Conservation (phyloP, 2,888 invertebrate species). For the Pristionchus mayeri region DNA sequence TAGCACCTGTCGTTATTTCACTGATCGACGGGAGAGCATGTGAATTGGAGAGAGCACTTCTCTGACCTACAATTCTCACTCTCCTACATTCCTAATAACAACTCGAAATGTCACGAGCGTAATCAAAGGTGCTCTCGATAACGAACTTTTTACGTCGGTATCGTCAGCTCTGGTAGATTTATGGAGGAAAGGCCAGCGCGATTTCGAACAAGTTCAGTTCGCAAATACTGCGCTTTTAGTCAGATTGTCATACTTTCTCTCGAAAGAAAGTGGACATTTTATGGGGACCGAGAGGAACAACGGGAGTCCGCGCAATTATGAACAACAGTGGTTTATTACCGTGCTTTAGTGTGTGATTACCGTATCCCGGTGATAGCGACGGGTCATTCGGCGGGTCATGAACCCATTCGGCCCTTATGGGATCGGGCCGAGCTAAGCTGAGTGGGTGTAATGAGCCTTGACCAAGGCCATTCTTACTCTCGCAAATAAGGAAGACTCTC, state of each 20-base stretch:
- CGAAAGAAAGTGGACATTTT: too few relatives aligned
- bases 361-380: background rate
- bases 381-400: background rate
- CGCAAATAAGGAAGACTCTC: too few relatives aligned
- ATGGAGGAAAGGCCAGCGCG: background rate
- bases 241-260: background rate
- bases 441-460: background rate
- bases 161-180: conserved; percentile 9
- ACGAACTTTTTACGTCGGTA: conserved; percentile 10
- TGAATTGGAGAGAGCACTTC: background rate
- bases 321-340: background rate
- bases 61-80: too few relatives aligned
- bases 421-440: background rate
- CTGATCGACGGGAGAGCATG: background rate
- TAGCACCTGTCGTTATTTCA: background rate
- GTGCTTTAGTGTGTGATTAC: background rate
- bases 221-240: conserved; percentile 2
- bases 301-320: conserved; percentile 18
- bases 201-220: conserved; percentile 15
- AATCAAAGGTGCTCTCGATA: background rate
- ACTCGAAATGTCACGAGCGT: conserved; percentile 19
- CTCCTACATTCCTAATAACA: conserved; percentile 7
- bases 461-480: conserved; percentile 6
- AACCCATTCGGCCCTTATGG: conserved; percentile 26
- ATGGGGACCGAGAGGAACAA: background rate